A percentile compares a stretch with the other conserved stretches of the same genome.
These are phyloP conservation scores for Protodeltote pygarga DNA, from an alignment of 2,888 invertebrate species.

Conservation along the genomic window DNA sequence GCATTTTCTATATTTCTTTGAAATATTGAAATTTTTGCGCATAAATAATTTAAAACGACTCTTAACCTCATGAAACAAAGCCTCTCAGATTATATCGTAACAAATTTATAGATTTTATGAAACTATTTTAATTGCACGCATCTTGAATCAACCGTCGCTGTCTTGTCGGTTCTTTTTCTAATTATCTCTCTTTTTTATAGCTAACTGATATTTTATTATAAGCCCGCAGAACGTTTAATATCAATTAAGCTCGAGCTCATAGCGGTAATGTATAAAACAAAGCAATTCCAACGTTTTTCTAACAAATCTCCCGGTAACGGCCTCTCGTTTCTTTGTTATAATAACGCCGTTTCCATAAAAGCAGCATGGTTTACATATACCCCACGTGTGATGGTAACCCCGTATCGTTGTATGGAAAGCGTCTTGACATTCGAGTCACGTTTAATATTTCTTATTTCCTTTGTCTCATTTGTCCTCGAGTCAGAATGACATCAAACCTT, in stretches of 20 bases:
- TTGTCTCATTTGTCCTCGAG: conserved; percentile 82
- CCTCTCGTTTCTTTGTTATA: conserved; percentile 60
- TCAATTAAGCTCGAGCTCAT: conserved; percentile 15
- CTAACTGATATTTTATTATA: conserved; percentile 8
- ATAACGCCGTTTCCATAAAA: conserved; percentile 72
- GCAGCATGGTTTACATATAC: conserved; percentile 69
- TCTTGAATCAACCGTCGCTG: not conserved
- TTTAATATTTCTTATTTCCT: conserved; percentile 86
- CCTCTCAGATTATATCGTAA: not conserved
- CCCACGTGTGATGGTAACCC: conserved; percentile 65
- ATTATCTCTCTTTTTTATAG: conserved; percentile 1
- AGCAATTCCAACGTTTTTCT: conserved; percentile 50
- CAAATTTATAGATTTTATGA: not conserved
- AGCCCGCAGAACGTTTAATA: conserved; percentile 16
- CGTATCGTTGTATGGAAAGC: conserved; percentile 73
- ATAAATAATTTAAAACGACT: too few species aligned
- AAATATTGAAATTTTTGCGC: too few species aligned
- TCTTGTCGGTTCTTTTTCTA: not conserved
- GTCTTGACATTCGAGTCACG: conserved; percentile 80
- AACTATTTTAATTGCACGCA: not conserved
- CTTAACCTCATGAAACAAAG: too few species aligned
- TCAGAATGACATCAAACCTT: conserved; percentile 75
- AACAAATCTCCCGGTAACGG: conserved; percentile 59
- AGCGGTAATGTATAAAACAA: conserved; percentile 18
- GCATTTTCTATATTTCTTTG: too few species aligned